Base-by-base conservation (phyloP, 2,113 vertebrate species). In the Pampusana beccarii region DNA sequence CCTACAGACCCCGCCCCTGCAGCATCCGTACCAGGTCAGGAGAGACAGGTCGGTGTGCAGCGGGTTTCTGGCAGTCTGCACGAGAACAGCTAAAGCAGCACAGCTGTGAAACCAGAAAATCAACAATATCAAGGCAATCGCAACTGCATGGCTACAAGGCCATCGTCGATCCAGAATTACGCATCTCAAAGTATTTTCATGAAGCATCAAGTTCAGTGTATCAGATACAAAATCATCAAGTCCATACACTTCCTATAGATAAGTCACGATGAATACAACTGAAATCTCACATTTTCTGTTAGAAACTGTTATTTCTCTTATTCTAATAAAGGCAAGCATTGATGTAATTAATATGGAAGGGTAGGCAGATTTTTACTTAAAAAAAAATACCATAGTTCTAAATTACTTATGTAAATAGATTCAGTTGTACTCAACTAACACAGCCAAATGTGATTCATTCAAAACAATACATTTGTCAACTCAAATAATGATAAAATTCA, bases 341-440 rank as follows among this genome's bases (percentile, higher is more conserved):
- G 70, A 96, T 50, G 46, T 93, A 93, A 94, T 90, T 92, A 90
- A 94, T 89, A 88, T 36, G 80, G 58, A 93, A 94, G 25, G 28
- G 62, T 24, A 93, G 40, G 58, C 67, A 72, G 73, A 46, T 60
- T 87, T 90, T 92, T 88, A 58, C 74, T 57, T 83, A 86, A 71
- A 66, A 74, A 51, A 11, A 96, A 92, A 71, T 7, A 48, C 12
- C 13, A 50, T 25, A 85, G 70, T 77, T 84, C 40, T 87, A 90
- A 90, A 95, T 85, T 72, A 87, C 69, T 84, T 87, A 75, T 58
- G 53, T 80, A 96, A 93, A 95, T 77, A 90, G 80, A 62, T 80
- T 93, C 42, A 77, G 57, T 85, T 79, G 58, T 34, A 70, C 56
- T 84, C 21, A 8, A 56, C 69, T 83, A 56, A 73, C 26, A 77